Evolutionary conservation across 2,888 invertebrate genomes (phyloP), one percentile per base, ranked within the genome.

Genomic region (Corbicula japonica): DNA sequence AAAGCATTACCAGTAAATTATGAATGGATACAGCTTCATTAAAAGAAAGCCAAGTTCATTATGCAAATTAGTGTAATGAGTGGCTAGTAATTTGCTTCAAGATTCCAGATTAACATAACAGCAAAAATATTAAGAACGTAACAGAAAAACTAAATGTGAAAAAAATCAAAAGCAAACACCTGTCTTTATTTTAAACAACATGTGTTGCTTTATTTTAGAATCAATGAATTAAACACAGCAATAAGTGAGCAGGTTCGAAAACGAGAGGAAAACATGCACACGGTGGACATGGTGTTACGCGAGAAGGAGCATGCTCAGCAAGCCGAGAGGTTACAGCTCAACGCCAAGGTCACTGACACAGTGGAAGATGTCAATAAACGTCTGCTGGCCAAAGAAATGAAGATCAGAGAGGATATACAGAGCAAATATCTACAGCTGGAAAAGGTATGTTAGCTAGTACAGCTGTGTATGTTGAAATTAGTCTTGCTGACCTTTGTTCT

Each of bases 351-450:
- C 15, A 87, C 89, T 5, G 93, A 93, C 68, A 88, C 88, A 2
- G 86, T 90, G 54, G 93, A 93, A 54, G 92, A 93, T 71, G 87
- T 92, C 48, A 92, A 91, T 80, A 90, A 91, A 77, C 88, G 89
- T 62, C 74, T 93, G 6, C 80, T 91, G 15, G 81, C 88, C 41
- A 92, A 92, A 78, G 93, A 93, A 78, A 91, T 92, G 74, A 92
- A 91, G 77, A 86, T 93, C 0, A 70, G 91, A 28, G 93, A 93
- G 66, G 93, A 93, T 48, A 86, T 90, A 34, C 92, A 92, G 76
- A 87, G 88, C 21, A 91, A 90, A 82, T 90, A 85, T 73, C 69
- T 88, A 26, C 90, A 92, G 58, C 77, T 93, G 8, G 93, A 93
- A 80, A 90, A 89, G 87, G 92, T 92, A 63, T 65, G 85, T 46